Evolutionary conservation across 2,113 vertebrate genomes (phyloP).

Genomic region (Sinocyclocheilus rhinocerous): DNA sequence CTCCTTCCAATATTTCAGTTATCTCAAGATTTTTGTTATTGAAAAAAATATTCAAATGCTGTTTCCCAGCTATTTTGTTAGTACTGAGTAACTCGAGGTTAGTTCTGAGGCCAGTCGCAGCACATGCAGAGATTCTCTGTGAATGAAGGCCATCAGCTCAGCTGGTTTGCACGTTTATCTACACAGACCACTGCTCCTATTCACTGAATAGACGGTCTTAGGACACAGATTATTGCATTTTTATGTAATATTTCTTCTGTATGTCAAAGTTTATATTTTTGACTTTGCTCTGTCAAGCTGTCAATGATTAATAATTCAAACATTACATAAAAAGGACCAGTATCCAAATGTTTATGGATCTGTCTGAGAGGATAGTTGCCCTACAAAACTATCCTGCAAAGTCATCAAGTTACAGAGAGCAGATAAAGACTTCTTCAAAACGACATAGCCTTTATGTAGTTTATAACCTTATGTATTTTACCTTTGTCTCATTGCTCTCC

Average conservation of each 20-base stretch:
- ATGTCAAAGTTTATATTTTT: background rate
- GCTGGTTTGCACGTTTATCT: too few species aligned
- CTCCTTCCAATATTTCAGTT: background rate
- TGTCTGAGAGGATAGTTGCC: constrained; percentile 73
- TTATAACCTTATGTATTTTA: constrained; percentile 52
- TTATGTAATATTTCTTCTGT: background rate
- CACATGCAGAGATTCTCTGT: background rate
- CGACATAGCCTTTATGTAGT: constrained; percentile 65
- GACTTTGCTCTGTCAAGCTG: background rate
- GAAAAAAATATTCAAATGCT: background rate
- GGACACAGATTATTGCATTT: background rate
- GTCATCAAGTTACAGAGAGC: constrained; percentile 80
- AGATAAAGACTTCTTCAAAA: constrained; percentile 76
- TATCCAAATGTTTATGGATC: constrained; percentile 67
- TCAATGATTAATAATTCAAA: constrained; percentile 25
- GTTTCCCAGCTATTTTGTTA: background rate
- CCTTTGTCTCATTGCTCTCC: constrained; percentile 75
- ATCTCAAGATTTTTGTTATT: background rate
- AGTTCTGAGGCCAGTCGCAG: background rate
- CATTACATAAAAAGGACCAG: constrained; percentile 50
- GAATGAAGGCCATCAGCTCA: background rate
- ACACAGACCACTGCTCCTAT: background rate
- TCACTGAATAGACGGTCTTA: background rate
- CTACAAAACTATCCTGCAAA: constrained; percentile 77
- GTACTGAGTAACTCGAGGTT: background rate